phyloP scores from a whole-genome alignment of 2,113 vertebrate species.

The Hemiscyllium ocellatum region DNA sequence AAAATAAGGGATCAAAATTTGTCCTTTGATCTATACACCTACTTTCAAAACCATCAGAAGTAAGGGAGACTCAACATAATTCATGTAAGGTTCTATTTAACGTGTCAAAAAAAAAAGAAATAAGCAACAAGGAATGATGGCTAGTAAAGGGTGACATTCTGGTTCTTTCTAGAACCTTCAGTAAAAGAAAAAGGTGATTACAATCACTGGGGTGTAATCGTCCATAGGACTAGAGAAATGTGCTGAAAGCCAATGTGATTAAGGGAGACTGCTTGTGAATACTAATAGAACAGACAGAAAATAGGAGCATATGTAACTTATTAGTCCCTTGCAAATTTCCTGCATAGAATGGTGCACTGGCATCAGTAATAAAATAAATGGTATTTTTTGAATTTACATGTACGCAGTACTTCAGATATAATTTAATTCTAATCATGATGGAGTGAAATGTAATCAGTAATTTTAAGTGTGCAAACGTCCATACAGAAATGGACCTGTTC shows the following conservation, averaged over 20 bases:
- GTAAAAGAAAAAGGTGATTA: conserved; percentile 37
- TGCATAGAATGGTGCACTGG: background rate
- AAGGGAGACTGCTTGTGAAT: conserved; percentile 35
- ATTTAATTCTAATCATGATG: background rate
- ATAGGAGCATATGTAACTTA: conserved; percentile 10
- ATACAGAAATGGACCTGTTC: background rate
- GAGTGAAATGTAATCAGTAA: background rate
- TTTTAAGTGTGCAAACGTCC: conserved; percentile 19
- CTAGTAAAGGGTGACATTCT: conserved; percentile 28
- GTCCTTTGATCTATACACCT: background rate
- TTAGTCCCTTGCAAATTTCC: conserved; percentile 35
- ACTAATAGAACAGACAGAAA: conserved; percentile 31
- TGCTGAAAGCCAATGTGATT: conserved; percentile 33
- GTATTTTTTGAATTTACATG: conserved; percentile 26
- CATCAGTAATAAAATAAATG: conserved; percentile 21
- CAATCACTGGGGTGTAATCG: conserved; percentile 34
- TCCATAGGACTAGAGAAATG: conserved; percentile 28
- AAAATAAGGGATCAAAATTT: background rate
- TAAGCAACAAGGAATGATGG: conserved; percentile 7
- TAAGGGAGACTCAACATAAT: background rate
- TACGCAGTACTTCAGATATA: background rate
- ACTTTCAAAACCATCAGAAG: background rate
- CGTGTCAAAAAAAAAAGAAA: background rate
- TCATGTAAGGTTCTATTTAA: background rate
- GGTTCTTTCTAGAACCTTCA: conserved; percentile 3